Conservation (phyloP, 2,797 vertebrate genomes). For the Sebastes cheni region DNA sequence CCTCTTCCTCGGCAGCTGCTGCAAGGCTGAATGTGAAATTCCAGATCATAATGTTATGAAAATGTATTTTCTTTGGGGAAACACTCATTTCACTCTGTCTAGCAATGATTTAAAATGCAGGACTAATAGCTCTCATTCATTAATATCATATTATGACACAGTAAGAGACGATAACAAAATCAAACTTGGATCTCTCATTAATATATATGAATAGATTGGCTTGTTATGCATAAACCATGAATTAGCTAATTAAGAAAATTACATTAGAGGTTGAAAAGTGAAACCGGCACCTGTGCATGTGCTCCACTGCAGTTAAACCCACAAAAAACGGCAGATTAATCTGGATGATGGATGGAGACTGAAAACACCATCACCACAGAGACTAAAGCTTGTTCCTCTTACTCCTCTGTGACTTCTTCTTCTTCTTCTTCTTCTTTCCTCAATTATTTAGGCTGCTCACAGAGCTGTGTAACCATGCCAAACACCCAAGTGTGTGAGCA, state of each 20-base stretch:
- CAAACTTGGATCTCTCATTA: slow-evolving; percentile 72
- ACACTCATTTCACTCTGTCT: slow-evolving; percentile 56
- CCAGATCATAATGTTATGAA: slow-evolving; percentile 53
- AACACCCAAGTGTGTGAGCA: slow-evolving; percentile 8
- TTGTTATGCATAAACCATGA: slow-evolving; percentile 73
- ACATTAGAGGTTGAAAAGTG: slow-evolving; percentile 54
- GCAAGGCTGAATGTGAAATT: slow-evolving; percentile 59
- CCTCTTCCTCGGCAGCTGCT: slow-evolving; percentile 54
- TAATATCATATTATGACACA: slow-evolving; percentile 73
- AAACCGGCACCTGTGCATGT: slow-evolving; percentile 48
- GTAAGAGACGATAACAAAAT: slow-evolving; percentile 68
- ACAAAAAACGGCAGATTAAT: slow-evolving; percentile 33
- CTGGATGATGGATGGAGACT: slow-evolving; percentile 19
- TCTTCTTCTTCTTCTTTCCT: background rate
- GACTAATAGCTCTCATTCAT: slow-evolving; percentile 73
- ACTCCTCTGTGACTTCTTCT: background rate
- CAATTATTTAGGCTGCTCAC: slow-evolving; percentile 8
- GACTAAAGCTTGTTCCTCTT: slow-evolving; percentile 1
- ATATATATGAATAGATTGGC: slow-evolving; percentile 69
- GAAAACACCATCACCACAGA: background rate
- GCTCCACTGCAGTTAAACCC: slow-evolving; percentile 6
- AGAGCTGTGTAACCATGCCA: slow-evolving; percentile 7
- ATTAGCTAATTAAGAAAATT: slow-evolving; percentile 72
- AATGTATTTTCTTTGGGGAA: slow-evolving; percentile 59
- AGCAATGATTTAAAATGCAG: slow-evolving; percentile 63